Conservation (phyloP, 2,888 invertebrate species). For the Rotaria socialis region DNA sequence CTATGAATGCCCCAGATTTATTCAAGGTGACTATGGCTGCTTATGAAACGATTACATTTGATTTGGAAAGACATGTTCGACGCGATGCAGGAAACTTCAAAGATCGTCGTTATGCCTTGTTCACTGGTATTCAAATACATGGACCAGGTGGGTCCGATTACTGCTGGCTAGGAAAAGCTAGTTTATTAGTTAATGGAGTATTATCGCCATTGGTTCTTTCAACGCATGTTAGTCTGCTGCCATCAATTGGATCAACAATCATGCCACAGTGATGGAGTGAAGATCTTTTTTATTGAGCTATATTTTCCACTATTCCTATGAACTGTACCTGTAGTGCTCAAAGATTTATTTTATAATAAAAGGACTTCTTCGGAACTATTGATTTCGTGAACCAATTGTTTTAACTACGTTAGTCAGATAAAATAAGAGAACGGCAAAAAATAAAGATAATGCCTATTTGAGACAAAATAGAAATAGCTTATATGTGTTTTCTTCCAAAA, state of each 20-base stretch:
- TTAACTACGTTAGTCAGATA: too few relatives aligned
- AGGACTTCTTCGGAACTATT: too few relatives aligned
- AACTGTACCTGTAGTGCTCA: too few relatives aligned
- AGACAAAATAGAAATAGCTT: too few relatives aligned
- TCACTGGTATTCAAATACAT: slow-evolving; percentile 17
- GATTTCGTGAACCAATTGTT: too few relatives aligned
- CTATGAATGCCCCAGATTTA: neutral
- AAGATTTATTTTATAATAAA: too few relatives aligned
- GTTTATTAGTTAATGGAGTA: neutral
- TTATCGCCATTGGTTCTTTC: neutral
- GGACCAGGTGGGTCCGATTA: neutral
- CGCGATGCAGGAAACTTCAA: neutral
- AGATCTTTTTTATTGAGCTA: neutral
- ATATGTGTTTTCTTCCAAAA: too few relatives aligned
- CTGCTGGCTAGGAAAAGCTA: slow-evolving; percentile 7
- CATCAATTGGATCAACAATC: neutral
- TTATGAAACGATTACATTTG: neutral
- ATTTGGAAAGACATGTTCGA: neutral
- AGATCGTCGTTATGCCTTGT: slow-evolving; percentile 8
- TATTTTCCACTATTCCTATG: neutral
- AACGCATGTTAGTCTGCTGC: neutral
- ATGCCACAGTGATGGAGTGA: neutral
- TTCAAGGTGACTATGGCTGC: neutral
- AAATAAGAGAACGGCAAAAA: too few relatives aligned
- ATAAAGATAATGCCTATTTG: too few relatives aligned